A percentile compares a stretch with the other conserved stretches of the same genome.
These are phyloP conservation scores for Onychorhynchus coronatus DNA, from an alignment of 2,113 vertebrate species.

Conservation along the genomic window DNA sequence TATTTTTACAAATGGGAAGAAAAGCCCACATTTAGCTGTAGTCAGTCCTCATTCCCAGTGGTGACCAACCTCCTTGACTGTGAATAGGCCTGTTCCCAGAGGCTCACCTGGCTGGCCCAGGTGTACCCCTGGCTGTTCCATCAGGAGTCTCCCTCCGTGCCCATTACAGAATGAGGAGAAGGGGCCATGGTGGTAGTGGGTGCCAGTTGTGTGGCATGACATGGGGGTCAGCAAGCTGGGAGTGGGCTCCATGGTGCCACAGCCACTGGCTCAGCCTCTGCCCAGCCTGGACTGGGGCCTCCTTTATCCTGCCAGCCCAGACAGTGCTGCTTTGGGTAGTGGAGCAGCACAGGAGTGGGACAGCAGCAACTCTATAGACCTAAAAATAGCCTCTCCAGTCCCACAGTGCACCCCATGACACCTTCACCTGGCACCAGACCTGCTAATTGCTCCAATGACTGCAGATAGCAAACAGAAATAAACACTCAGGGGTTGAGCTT, in stretches of 20 bases:
- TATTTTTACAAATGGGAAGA: not conserved
- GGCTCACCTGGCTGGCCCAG: not conserved
- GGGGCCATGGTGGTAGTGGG: fast-evolving
- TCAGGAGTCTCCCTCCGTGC: not conserved
- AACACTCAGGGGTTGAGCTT: not conserved
- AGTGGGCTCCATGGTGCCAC: not conserved
- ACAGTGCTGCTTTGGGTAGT: not conserved
- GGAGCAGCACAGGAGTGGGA: not conserved
- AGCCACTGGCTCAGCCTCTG: not conserved
- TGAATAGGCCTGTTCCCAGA: not conserved
- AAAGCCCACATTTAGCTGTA: not conserved
- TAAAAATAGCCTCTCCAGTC: not conserved
- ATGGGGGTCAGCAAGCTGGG: fast-evolving
- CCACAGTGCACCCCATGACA: not conserved
- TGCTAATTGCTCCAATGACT: not conserved
- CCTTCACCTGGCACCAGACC: not conserved
- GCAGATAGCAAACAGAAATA: not conserved
- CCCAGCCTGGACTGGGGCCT: not conserved
- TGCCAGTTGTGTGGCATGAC: not conserved
- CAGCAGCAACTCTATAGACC: not conserved
- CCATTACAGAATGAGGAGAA: fast-evolving
- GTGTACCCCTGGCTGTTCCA: not conserved
- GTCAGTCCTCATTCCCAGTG: not conserved
- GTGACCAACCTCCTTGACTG: not conserved
- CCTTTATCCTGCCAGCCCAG: too few relatives aligned